A percentile compares a stretch with the other conserved stretches of the same genome.
These are phyloP conservation scores for Rhabdomys pumilio DNA, from an alignment of 2,797 vertebrate species.

Conservation along the genomic window DNA sequence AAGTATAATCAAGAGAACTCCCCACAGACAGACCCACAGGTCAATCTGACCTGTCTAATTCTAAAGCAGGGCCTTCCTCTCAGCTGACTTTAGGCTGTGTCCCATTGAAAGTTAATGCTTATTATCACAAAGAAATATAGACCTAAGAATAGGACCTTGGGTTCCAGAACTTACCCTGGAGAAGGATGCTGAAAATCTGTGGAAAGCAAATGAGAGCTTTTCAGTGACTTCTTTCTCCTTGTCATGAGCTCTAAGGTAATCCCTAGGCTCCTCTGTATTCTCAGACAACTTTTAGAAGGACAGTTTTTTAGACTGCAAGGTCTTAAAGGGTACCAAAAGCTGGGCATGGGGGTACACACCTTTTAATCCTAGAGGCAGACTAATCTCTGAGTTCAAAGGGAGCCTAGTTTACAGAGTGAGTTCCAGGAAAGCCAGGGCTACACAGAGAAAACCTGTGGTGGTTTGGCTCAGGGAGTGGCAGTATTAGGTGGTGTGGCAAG, in stretches of 20 bases:
- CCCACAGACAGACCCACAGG: not conserved
- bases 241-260: not conserved
- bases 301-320: not conserved
- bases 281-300: not conserved
- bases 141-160: not conserved
- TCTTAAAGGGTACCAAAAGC: not conserved
- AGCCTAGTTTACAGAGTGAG: not conserved
- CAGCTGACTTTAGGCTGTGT: not conserved
- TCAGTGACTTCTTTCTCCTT: not conserved
- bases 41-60: not conserved
- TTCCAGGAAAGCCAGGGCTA: not conserved
- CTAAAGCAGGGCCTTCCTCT: not conserved
- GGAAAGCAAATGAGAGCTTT: not conserved
- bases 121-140: not conserved
- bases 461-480: not conserved
- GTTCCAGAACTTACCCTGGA: not conserved
- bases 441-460: not conserved
- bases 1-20: not conserved
- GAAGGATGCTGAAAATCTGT: not conserved
- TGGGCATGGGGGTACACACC: not conserved
- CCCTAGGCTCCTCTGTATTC: not conserved
- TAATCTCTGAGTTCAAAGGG: not conserved
- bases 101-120: not conserved
- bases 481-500: not conserved
- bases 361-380: not conserved